Evolutionary conservation across 2,113 vertebrate species (phyloP).

Genomic region (Oncorhynchus keta): DNA sequence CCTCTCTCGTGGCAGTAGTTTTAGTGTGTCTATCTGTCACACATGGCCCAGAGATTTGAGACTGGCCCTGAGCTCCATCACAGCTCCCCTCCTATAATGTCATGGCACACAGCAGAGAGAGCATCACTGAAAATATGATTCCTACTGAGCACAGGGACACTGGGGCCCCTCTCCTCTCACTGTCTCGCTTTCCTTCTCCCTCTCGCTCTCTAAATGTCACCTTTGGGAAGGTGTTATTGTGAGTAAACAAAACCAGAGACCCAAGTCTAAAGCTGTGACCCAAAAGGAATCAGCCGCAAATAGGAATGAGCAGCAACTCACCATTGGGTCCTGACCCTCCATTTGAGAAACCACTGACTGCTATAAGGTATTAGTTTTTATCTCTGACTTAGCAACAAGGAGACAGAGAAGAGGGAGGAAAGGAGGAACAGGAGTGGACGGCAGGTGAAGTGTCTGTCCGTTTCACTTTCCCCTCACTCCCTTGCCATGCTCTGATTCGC

Average conservation of each 20-base stretch:
- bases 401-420: no score
- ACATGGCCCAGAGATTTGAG: slow-evolving; percentile 36
- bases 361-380: slow-evolving; percentile 12
- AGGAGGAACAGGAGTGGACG: slow-evolving; percentile 34
- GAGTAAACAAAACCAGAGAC: no score
- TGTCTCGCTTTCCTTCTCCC: slow-evolving; percentile 25
- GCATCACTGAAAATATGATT: slow-evolving; percentile 42
- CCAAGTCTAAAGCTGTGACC: no score
- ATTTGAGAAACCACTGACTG: slow-evolving; percentile 39
- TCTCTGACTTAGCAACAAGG: no score
- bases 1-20: neutral
- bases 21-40: slow-evolving; percentile 32
- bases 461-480: slow-evolving; percentile 25
- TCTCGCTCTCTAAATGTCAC: slow-evolving; percentile 24
- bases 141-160: slow-evolving; percentile 13
- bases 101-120: slow-evolving; percentile 39
- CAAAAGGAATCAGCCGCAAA: no score
- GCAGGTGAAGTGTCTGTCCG: slow-evolving; percentile 49
- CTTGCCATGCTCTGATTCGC: slow-evolving; percentile 40
- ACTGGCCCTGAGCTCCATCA: slow-evolving; percentile 48
- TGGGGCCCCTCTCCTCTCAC: neutral
- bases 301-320: no score
- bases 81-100: slow-evolving; percentile 39
- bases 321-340: neutral
- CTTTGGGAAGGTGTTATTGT: neutral